Evolutionary conservation across 2,888 invertebrate species (phyloP), one percentile per base, ranked within the genome.

Genomic region (Diploptera punctata): DNA sequence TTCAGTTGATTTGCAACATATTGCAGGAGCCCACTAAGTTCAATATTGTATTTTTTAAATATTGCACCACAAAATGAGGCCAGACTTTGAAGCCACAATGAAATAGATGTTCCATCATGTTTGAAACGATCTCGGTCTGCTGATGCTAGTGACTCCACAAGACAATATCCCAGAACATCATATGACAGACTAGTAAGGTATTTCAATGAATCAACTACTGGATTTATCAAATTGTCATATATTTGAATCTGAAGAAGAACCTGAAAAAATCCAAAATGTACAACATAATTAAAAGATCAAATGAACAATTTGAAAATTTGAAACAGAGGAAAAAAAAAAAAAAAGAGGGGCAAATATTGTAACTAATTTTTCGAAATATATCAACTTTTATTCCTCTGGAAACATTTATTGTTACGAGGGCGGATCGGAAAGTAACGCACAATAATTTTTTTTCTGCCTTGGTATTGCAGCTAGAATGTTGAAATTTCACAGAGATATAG

Each of bases 1-100:
- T 99, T 99, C 19, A 99, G 88, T 81, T 99, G 94, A 85, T 99
- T 98, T 47, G 96, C 96, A 26, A 99, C 95, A 83, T 97, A 99
- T 83, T 99, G 98, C 81, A 99, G 85, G 76, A 99, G 84, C 1
- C 98, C 98, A 3, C 95, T 93, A 75, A 99, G 86, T 81, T 99
- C 99, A 73, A 99, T 95, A 79, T 93, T 93, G 83, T 99, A 99
- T 82, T 98, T 99, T 85, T 98, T 98, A 84, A 95, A 98, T 77
- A 98, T 94, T 1, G 96, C 93, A 13, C 99, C 99, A 78, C 97
- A 95, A 85, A 99, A 99, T 73, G 93, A 94, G 0, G 98, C 94
- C 31, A 99, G 88, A 80, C 97, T 96, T 81, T 97, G 97, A 73
- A 98, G 87, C 97, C 98, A 98, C 9, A 92, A 87, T 0, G 98